These are phyloP conservation scores for Holocentrus rufus DNA, from an alignment of 2,797 vertebrate species.

Conservation along the genomic window DNA sequence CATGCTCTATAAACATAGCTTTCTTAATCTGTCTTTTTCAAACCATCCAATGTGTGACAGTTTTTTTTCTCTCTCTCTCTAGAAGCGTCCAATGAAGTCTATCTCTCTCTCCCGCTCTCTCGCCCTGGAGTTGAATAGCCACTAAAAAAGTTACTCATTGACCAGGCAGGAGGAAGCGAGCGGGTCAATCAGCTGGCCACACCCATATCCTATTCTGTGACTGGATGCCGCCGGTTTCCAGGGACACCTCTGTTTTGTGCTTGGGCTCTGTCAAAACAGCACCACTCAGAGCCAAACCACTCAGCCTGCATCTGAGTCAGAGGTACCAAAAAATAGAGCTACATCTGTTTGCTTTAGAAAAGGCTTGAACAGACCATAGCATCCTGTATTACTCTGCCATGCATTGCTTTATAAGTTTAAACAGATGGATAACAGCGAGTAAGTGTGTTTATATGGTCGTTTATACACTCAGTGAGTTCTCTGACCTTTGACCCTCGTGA, in stretches of 20 bases:
- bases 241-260: constrained; percentile 75
- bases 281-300: constrained; percentile 52
- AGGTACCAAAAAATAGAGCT: constrained; percentile 33
- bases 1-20: background rate
- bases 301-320: constrained; percentile 64
- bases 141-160: constrained; percentile 68
- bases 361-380: constrained; percentile 13
- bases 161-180: constrained; percentile 50
- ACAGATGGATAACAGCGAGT: constrained; percentile 27
- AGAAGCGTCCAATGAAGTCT: constrained; percentile 41
- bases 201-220: constrained; percentile 51
- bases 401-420: too few species aligned
- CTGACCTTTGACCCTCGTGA: too few species aligned
- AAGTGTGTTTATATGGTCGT: background rate
- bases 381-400: background rate
- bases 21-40: constrained; percentile 1
- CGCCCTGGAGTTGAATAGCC: constrained; percentile 7
- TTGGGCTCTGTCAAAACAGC: constrained; percentile 69
- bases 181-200: constrained; percentile 45
- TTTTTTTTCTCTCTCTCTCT: constrained; percentile 35
- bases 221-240: constrained; percentile 73
- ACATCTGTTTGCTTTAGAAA: constrained; percentile 50
- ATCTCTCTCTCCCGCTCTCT: background rate
- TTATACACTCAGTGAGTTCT: too few species aligned
- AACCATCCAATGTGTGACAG: constrained; percentile 13